A percentile compares a stretch with the other conserved stretches of the same genome.
phyloP scores from a whole-genome alignment of 2,113 vertebrate species.

The Geococcyx californianus region DNA sequence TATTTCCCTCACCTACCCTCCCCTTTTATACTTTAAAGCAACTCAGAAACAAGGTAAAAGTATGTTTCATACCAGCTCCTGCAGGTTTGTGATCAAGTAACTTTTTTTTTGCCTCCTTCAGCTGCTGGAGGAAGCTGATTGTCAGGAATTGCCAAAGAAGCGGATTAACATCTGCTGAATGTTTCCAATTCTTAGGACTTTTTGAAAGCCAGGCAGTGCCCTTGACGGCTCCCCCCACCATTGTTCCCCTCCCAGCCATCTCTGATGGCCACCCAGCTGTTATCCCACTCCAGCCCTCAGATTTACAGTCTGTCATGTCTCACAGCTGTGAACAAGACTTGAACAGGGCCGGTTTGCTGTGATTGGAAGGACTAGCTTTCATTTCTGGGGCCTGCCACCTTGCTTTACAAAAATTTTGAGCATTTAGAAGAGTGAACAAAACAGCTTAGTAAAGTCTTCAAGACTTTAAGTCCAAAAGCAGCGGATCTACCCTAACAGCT shows the following conservation, averaged over 20 bases:
- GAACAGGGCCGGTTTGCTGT: neutral
- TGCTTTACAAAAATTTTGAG: neutral
- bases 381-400: neutral
- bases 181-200: neutral
- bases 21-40: neutral
- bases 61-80: neutral
- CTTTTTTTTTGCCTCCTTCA: neutral
- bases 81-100: slow-evolving; percentile 2
- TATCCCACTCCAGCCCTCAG: neutral
- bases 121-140: neutral
- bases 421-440: neutral
- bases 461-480: neutral
- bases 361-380: neutral
- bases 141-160: neutral
- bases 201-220: neutral
- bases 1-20: neutral
- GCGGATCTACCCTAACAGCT: neutral
- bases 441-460: neutral
- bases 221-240: neutral
- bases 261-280: slow-evolving; percentile 30
- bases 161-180: neutral
- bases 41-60: neutral
- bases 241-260: neutral
- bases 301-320: slow-evolving; percentile 29
- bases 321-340: neutral